Evolutionary conservation across 2,888 invertebrate species (phyloP), one percentile per base, ranked within the genome.

Genomic region (Julus scandinavius): DNA sequence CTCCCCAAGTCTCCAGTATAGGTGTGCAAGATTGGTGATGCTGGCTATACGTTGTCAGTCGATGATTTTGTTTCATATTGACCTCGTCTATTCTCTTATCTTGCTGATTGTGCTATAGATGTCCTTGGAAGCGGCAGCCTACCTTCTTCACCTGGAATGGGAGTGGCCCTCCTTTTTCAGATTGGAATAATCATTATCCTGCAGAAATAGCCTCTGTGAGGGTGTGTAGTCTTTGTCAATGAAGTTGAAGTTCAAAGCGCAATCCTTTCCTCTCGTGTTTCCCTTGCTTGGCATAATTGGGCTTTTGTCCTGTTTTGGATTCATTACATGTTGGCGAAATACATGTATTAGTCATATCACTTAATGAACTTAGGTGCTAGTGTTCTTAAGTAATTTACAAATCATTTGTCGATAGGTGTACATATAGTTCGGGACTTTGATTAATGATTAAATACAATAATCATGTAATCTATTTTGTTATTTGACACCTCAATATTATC

Each of bases 91-190:
- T 58, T 58, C 58, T 58, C 58, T 58, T 58, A 58, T 58, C 58
- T 15, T 15, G 0, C 17, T 58, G 58, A 58, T 15, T 58, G 58
- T 58, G 58, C 58, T 58, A 15, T 58, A 58, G 58, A 58, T 58
- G 58, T 15, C 58, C 58, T 58, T 58, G 58, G 17, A 58, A 58
- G 15, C 17, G 4, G 15, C 58, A 58, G 58, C 58, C 17, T 58
- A 58, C 58, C 58, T 58, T 58, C 58, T 58, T 58, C 58, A 58
- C 58, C 58, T 58, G 17, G 15, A 58, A 58, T 58, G 58, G 58
- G 17, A 58, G 58, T 58, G 58, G 58, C 58, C 58, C 17, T 58
- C 15, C 17, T 58, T 58, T 58, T 11, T 58, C 58, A 15, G 11
- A 4, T 58, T 58, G 11, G 58, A 58, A 58, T 58, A 58, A 58